These are phyloP conservation scores for Margarornis squamiger DNA, from an alignment of 2,797 vertebrate genomes.

Conservation along the genomic window DNA sequence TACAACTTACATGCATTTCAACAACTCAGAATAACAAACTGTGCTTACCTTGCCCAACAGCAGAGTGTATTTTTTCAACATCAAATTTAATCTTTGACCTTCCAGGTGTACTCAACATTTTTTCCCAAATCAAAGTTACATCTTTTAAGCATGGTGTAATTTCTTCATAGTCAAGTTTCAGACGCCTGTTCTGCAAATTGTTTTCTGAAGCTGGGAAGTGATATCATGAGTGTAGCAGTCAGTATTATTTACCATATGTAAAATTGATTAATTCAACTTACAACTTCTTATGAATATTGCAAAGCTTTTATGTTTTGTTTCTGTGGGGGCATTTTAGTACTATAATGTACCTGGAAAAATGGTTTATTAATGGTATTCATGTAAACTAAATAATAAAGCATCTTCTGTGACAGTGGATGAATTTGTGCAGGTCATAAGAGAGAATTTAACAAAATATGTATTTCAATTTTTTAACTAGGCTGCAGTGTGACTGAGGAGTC, in stretches of 20 bases:
- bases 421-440: not conserved
- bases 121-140: constrained; percentile 93
- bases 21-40: not conserved
- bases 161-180: constrained; percentile 97
- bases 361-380: not conserved
- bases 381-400: not conserved
- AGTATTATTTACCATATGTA: not conserved
- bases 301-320: not conserved
- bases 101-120: constrained; percentile 87
- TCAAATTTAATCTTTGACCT: constrained; percentile 91
- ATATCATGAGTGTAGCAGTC: not conserved
- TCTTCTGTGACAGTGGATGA: not conserved
- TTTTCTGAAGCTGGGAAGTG: constrained; percentile 86
- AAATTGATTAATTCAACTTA: not conserved
- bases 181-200: constrained; percentile 90
- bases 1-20: not conserved
- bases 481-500: not conserved
- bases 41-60: constrained; percentile 88
- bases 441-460: not conserved
- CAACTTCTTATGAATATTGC: not conserved
- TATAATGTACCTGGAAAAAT: not conserved
- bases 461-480: not conserved
- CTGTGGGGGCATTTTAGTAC: not conserved
- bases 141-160: constrained; percentile 96
- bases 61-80: constrained; percentile 86